Evolutionary conservation across 2,888 invertebrate genomes (phyloP).

Genomic region (Salpingus planirostris): DNA sequence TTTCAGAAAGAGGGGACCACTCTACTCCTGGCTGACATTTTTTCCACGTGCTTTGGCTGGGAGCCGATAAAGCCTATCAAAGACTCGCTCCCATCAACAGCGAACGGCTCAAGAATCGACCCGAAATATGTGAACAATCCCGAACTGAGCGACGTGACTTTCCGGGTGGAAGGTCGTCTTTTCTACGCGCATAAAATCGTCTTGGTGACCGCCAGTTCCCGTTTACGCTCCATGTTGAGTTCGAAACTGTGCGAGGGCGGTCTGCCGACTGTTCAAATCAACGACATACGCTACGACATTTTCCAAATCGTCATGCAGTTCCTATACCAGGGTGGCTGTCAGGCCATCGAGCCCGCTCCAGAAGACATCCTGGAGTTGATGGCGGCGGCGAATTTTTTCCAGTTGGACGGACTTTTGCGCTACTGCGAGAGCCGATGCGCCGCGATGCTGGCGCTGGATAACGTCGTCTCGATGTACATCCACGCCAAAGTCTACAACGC

Average conservation of each 20-base stretch:
- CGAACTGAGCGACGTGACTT: conserved; percentile 85
- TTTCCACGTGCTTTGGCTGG: conserved; percentile 84
- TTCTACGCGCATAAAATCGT: conserved; percentile 94
- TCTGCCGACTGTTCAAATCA: conserved; percentile 82
- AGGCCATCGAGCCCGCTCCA: conserved; percentile 66
- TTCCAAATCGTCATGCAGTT: conserved; percentile 94
- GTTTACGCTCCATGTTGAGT: conserved; percentile 77
- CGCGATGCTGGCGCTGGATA: conserved; percentile 74
- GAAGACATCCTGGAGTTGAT: conserved; percentile 78
- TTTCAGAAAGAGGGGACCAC: conserved; percentile 80
- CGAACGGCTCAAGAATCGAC: conserved; percentile 71
- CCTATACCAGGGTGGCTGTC: conserved; percentile 82
- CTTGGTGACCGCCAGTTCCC: conserved; percentile 79
- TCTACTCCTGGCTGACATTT: conserved; percentile 75
- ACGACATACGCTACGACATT: conserved; percentile 86
- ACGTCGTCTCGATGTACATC: conserved; percentile 86
- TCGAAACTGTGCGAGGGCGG: conserved; percentile 64
- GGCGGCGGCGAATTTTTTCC: conserved; percentile 89
- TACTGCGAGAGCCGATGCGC: conserved; percentile 84
- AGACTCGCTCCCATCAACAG: conserved; percentile 55
- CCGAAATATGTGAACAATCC: conserved; percentile 92
- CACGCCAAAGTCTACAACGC: conserved; percentile 91
- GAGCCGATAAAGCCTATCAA: conserved; percentile 71
- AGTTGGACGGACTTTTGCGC: conserved; percentile 72
- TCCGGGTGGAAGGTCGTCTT: conserved; percentile 80